Evolutionary conservation across 2,888 invertebrate species (phyloP), one percentile per base, ranked within the genome.

Genomic region (Harpalus rubripes): DNA sequence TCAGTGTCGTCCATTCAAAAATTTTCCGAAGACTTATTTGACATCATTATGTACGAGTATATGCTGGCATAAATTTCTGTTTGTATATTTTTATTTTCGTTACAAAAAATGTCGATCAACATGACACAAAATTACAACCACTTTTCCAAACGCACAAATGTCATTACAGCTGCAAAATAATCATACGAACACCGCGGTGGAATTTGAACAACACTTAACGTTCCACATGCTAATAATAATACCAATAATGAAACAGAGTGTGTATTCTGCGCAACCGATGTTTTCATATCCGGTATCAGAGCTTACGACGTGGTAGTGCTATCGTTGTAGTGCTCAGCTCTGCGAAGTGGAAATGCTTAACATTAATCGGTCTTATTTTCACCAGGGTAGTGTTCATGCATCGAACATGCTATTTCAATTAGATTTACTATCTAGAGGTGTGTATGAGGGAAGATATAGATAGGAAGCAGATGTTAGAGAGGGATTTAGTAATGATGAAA

Each of bases 331-430:
- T 32, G 32, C 32, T 32, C 32, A 32, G 52, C 44, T 52, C 76
- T 52, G 52, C 44, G 10, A 52, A 52, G 52, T 16, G 59, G 58
- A 59, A 79, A 32, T 79, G 58, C 59, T 79, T 26, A 22, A 79
- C 79, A 79, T 26, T 79, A 79, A 79, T 79, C 79, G 79, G 32
- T 26, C 59, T 58, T 59, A 79, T 79, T 79, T 79, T 79, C 79
- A 26, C n/a, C 39, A 39, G n/a, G 26, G 15, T n/a, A 5, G 10
- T 12, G 68, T 39, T 26, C 39, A 79, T 59, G 59, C 58, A 59
- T 32, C 58, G 79, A 59, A 79, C 79, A 79, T 15, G 59, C 26
- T 32, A 79, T 79, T 79, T 79, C 79, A 79, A 79, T 79, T 79
- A 79, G 79, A 59, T 59, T 58, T 52, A 52, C 44, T 52, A 52